Conservation (phyloP, 30 jellyfish, hydroid and myxozoan species). For the Aurelia coerulea region DNA sequence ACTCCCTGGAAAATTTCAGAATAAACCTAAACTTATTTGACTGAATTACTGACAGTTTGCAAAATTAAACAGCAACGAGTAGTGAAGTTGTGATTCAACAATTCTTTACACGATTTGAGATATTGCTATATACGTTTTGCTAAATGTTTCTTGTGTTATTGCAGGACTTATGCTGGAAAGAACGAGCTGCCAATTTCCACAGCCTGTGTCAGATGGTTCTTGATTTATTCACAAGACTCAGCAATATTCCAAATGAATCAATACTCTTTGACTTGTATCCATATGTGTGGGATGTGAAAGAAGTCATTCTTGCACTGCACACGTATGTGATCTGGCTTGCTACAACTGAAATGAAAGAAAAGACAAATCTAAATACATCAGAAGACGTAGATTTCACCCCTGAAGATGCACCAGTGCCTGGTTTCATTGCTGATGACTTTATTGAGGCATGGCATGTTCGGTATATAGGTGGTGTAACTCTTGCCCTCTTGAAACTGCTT, state of each 20-base stretch:
- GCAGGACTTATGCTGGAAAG: slow-evolving; percentile 70
- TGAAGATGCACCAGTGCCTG: slow-evolving; percentile 41
- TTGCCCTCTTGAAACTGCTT: slow-evolving; percentile 76
- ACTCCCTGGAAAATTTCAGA: too few relatives aligned
- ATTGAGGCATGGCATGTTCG: slow-evolving; percentile 96
- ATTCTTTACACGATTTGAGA: too few relatives aligned
- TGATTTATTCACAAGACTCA: slow-evolving; percentile 74
- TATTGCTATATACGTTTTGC: too few relatives aligned
- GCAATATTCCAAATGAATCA: slow-evolving; percentile 95
- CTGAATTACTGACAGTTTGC: too few relatives aligned
- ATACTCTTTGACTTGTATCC: slow-evolving; percentile 93
- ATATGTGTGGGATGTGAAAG: slow-evolving; percentile 96
- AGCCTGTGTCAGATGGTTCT: slow-evolving; percentile 80
- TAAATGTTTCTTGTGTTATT: neutral
- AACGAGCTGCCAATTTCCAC: slow-evolving; percentile 82
- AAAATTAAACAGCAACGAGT: too few relatives aligned
- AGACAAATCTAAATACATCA: slow-evolving; percentile 4
- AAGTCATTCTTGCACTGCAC: slow-evolving; percentile 85
- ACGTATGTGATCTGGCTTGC: slow-evolving; percentile 90
- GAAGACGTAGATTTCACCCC: slow-evolving; percentile 13
- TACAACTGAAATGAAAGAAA: slow-evolving; percentile 3
- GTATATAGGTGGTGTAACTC: slow-evolving; percentile 91
- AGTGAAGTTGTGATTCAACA: too few relatives aligned
- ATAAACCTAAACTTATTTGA: too few relatives aligned
- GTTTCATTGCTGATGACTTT: slow-evolving; percentile 71